Evolutionary conservation across 2,888 invertebrate species (phyloP), one percentile per base, ranked within the genome.

Genomic region (Chrysolina americana): DNA sequence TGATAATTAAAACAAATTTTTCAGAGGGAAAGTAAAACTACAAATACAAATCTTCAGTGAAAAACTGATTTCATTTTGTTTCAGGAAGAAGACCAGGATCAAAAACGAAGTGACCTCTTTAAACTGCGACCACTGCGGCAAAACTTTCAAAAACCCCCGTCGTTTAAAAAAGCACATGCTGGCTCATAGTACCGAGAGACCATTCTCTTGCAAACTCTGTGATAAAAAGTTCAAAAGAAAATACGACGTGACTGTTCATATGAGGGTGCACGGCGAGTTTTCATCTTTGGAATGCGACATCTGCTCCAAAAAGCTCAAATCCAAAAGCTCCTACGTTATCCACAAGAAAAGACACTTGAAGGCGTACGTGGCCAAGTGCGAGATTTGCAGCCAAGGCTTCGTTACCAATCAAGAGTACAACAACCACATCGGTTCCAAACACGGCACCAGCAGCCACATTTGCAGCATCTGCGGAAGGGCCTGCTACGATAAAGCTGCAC

Each of bases 311-410:
- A 90, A 89, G 69, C 89, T 92, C 76, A 80, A 79, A 73, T 79
- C 82, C 3, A 82, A 83, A 71, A 82, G 83, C n/a, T 81, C 82
- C 11, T 77, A 78, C 62, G 90, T 90, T 63, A 89, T 90, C 0
- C 91, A 91, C 78, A 89, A 89, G 88, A 83, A 89, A 1, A 88
- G 89, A 65, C 91, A 91, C 74, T 89, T 89, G 44, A 90, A 90
- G 0, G 89, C 90, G 44, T 90, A 89, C 78, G 89, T 89, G 10
- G 90, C 89, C 50, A 85, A 90, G 0, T 92, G 92, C 72, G 80
- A 56, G 70, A 59, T 80, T 8, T 86, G 86, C 76, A 77, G 78
- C 15, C 70, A 80, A 21, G 81, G 83, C 10, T 86, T 85, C 71
- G 82, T 84, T 15, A 83, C 83, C 6, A 82, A 83, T 70, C 82